These are phyloP conservation scores for Lymantria dispar DNA, from an alignment of 2,888 invertebrate species.

Conservation along the genomic window DNA sequence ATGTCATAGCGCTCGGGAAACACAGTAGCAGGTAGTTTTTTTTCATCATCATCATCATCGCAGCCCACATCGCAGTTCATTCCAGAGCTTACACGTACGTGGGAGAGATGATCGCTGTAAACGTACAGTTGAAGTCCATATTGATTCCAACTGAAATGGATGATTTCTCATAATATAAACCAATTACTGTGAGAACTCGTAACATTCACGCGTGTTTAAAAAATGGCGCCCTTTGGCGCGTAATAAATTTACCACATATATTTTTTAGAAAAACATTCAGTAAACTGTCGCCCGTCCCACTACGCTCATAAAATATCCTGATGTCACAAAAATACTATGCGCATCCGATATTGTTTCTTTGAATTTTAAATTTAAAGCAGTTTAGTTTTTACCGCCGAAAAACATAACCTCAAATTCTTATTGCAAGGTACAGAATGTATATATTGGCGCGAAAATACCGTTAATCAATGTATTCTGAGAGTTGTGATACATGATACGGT, in stretches of 20 bases:
- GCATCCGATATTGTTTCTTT: slow-evolving; percentile 77
- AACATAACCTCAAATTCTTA: slow-evolving; percentile 37
- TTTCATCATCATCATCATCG: no score
- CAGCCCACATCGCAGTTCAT: no score
- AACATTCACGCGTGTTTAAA: slow-evolving; percentile 56
- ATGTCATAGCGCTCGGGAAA: no score
- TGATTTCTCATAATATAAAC: slow-evolving; percentile 4
- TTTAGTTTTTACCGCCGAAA: slow-evolving; percentile 24
- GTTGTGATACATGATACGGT: slow-evolving; percentile 45
- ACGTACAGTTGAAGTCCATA: no score
- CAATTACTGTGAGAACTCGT: slow-evolving; percentile 44
- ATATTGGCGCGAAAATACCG: slow-evolving; percentile 36
- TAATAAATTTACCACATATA: slow-evolving; percentile 53
- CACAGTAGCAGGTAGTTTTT: no score
- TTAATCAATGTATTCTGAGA: slow-evolving; percentile 21
- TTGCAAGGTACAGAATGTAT: slow-evolving; percentile 29
- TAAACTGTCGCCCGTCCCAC: slow-evolving; percentile 71
- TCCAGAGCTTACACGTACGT: no score
- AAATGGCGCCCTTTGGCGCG: slow-evolving; percentile 50
- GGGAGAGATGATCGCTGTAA: no score
- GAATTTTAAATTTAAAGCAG: slow-evolving; percentile 66
- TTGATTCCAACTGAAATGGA: neutral
- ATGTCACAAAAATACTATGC: slow-evolving; percentile 59
- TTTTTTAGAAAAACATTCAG: slow-evolving; percentile 50
- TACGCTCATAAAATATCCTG: slow-evolving; percentile 69